These are phyloP conservation scores for Polymixis flavicincta DNA, from an alignment of 2,888 invertebrate species.

Conservation along the genomic window DNA sequence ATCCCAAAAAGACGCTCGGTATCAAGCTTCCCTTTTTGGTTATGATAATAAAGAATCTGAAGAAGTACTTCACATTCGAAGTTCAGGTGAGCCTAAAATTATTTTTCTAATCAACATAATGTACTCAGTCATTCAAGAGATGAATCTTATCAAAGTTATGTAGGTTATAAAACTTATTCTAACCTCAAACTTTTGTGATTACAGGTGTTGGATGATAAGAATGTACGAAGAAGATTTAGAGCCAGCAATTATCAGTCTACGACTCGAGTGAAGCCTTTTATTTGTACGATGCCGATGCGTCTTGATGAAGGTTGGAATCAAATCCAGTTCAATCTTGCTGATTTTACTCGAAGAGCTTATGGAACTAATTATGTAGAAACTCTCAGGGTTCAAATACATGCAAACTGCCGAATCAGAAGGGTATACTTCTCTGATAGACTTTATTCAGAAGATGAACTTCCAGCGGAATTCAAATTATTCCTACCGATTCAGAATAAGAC, in stretches of 20 bases:
- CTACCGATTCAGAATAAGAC: conserved; percentile 96
- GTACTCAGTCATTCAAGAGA: conserved; percentile 3
- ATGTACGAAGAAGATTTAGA: conserved; percentile 96
- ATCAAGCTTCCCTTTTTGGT: conserved; percentile 98
- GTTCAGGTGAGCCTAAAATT: conserved; percentile 93
- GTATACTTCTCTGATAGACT: conserved; percentile 97
- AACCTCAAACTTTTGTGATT: conserved; percentile 69
- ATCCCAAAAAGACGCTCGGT: conserved; percentile 96
- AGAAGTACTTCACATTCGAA: conserved; percentile 98
- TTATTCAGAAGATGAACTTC: conserved; percentile 98
- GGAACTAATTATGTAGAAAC: conserved; percentile 99
- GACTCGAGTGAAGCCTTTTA: conserved; percentile 98
- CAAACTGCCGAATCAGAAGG: conserved; percentile 97
- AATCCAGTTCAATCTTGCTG: conserved; percentile 98
- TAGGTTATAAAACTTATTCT: conserved; percentile 54
- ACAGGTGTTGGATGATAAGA: conserved; percentile 98
- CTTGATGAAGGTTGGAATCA: conserved; percentile 98
- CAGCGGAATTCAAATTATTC: conserved; percentile 98
- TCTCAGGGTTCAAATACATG: conserved; percentile 97
- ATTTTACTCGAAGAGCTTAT: conserved; percentile 98
- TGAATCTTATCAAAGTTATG: conserved; percentile 6
- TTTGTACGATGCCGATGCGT: conserved; percentile 99
- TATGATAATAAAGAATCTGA: conserved; percentile 98
- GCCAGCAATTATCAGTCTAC: conserved; percentile 99
- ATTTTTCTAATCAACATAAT: background rate